phyloP scores from a whole-genome alignment of 2,797 vertebrate species.

The Girardinus metallicus region DNA sequence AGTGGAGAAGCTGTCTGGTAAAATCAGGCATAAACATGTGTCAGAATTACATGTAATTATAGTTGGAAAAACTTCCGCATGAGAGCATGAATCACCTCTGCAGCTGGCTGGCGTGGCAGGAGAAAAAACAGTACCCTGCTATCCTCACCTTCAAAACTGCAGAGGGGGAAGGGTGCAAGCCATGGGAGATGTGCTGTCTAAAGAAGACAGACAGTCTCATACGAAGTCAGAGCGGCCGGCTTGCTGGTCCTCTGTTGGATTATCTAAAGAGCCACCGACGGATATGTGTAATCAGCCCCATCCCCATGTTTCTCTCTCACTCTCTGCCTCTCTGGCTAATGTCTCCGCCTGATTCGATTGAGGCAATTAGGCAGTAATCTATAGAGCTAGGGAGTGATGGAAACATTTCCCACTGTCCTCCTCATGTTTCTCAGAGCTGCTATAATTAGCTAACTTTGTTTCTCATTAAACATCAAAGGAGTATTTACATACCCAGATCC shows the following conservation, averaged over 20 bases:
- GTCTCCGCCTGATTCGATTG: slow-evolving; percentile 82
- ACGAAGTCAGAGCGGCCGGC: slow-evolving; percentile 54
- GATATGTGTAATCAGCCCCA: slow-evolving; percentile 79
- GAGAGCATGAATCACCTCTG: slow-evolving; percentile 80
- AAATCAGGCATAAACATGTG: slow-evolving; percentile 82
- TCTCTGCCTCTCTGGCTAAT: slow-evolving; percentile 79
- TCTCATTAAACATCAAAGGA: slow-evolving; percentile 84
- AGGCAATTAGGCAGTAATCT: slow-evolving; percentile 83
- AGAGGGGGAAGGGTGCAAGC: slow-evolving; percentile 45
- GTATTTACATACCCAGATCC: slow-evolving; percentile 87
- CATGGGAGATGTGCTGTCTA: slow-evolving; percentile 39
- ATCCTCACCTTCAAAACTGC: slow-evolving; percentile 69
- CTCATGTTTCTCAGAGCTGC: slow-evolving; percentile 84
- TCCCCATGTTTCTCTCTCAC: slow-evolving; percentile 78
- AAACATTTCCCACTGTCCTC: slow-evolving; percentile 83
- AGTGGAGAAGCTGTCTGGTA: slow-evolving; percentile 76
- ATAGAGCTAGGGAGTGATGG: slow-evolving; percentile 80
- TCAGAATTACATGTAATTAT: slow-evolving; percentile 84
- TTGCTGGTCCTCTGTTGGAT: slow-evolving; percentile 70
- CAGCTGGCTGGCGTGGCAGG: slow-evolving; percentile 74
- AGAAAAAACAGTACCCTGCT: slow-evolving; percentile 64
- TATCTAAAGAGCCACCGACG: slow-evolving; percentile 77
- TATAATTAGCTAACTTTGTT: slow-evolving; percentile 88
- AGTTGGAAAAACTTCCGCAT: slow-evolving; percentile 82
- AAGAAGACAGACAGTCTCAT: slow-evolving; percentile 59